These are phyloP conservation scores for Gasterosteus nipponicus DNA, from an alignment of 2,113 vertebrate genomes.

Conservation along the genomic window DNA sequence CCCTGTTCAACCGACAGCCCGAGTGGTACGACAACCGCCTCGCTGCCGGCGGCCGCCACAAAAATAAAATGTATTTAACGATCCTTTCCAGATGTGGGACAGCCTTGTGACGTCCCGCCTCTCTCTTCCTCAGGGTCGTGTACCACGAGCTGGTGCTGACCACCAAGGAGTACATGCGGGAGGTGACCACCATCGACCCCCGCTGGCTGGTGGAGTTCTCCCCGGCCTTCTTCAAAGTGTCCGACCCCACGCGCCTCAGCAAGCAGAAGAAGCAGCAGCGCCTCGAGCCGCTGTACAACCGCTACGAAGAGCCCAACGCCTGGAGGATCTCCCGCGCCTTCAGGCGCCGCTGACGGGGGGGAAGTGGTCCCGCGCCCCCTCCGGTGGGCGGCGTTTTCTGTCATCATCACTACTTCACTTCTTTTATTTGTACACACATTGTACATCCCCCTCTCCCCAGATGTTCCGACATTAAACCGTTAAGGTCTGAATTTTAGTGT, in stretches of 20 bases:
- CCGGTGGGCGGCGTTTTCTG: neutral
- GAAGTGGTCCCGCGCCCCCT: neutral
- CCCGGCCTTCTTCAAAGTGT: conserved; percentile 98
- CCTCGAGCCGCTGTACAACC: conserved; percentile 95
- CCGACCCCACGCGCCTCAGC: conserved; percentile 96
- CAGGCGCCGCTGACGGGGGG: conserved; percentile 82
- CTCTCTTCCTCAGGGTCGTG: conserved; percentile 86
- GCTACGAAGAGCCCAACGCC: conserved; percentile 97
- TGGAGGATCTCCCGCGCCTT: conserved; percentile 97
- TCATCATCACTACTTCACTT: neutral
- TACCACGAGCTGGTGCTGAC: conserved; percentile 98
- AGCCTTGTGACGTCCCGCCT: neutral
- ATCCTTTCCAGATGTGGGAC: neutral
- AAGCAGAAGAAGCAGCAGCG: conserved; percentile 99
- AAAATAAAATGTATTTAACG: neutral
- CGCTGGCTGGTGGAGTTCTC: conserved; percentile 98
- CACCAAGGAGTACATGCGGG: conserved; percentile 98
- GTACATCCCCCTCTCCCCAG: neutral
- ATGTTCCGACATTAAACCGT: neutral
- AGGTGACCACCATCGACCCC: conserved; percentile 97
- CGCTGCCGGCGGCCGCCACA: too few species aligned
- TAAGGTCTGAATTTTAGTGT: neutral
- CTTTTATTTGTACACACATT: neutral
- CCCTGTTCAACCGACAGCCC: conserved; percentile 96
- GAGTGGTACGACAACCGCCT: conserved; percentile 86